A percentile compares a stretch with the other conserved stretches of the same genome.
Conservation (phyloP, 2,888 invertebrate species). For the Hirtodrosophila confusa region DNA sequence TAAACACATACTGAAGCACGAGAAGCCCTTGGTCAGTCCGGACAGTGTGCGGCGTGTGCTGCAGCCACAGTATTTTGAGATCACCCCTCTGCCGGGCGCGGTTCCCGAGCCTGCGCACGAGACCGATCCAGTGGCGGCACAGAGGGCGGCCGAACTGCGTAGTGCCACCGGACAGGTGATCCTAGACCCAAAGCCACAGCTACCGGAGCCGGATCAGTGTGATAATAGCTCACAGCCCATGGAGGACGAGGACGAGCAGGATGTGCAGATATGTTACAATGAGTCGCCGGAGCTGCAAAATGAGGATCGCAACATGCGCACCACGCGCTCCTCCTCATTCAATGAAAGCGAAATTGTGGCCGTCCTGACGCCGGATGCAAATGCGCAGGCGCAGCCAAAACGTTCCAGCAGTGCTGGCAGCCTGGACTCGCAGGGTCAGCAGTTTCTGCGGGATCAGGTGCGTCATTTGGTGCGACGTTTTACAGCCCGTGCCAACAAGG, state of each 20-base stretch:
- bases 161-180: constrained; percentile 66
- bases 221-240: constrained; percentile 67
- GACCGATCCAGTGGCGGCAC: constrained; percentile 61
- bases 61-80: constrained; percentile 59
- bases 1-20: constrained; percentile 83
- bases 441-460: constrained; percentile 84
- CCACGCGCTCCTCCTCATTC: constrained; percentile 63
- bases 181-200: constrained; percentile 21
- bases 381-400: constrained; percentile 47
- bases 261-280: constrained; percentile 82
- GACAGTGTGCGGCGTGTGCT: constrained; percentile 82
- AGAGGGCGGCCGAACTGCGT: constrained; percentile 50
- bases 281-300: constrained; percentile 82
- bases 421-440: constrained; percentile 81
- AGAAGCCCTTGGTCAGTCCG: constrained; percentile 83
- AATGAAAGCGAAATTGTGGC: constrained; percentile 78
- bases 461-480: constrained; percentile 87
- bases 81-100: constrained; percentile 67
- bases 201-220: constrained; percentile 41
- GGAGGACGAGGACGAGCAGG: constrained; percentile 78
- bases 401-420: constrained; percentile 80
- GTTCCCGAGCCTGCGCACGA: constrained; percentile 40
- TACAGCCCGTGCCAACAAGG: constrained; percentile 86
- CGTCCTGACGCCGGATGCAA: constrained; percentile 48
- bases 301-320: constrained; percentile 78